Percentiles rank a stretch among this genome's conserved stretches.
Conservation (phyloP, 2,113 vertebrate species). For the Podiceps cristatus region DNA sequence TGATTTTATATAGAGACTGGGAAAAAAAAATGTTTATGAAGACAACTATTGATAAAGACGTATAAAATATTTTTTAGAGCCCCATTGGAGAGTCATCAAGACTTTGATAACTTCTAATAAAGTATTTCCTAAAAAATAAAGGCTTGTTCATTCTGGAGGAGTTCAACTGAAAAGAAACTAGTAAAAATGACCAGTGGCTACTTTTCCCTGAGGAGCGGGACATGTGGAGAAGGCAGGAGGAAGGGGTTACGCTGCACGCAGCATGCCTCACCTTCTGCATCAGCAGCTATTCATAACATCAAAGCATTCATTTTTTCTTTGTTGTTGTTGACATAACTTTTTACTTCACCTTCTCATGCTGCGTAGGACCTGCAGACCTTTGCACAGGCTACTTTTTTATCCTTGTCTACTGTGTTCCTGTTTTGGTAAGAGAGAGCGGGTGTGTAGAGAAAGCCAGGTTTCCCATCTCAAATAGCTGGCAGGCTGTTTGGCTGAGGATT, state of each 20-base stretch:
- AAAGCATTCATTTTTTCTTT: conserved; percentile 65
- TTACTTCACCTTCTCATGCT: conserved; percentile 63
- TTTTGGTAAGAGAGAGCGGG: not conserved
- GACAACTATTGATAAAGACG: not conserved
- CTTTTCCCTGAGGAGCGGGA: not conserved
- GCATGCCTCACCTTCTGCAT: conserved; percentile 25
- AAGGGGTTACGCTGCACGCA: not conserved
- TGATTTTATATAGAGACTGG: rapidly evolving
- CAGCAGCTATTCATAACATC: conserved; percentile 53
- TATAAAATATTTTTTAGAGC: not conserved
- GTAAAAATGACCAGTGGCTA: not conserved
- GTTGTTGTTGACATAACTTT: conserved; percentile 72
- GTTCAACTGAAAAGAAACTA: not conserved
- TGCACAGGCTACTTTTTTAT: conserved; percentile 22
- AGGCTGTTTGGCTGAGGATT: conserved; percentile 62
- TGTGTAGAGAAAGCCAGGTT: conserved; percentile 14
- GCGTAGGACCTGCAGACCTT: conserved; percentile 50
- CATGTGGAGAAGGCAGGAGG: not conserved
- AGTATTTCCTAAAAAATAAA: not conserved
- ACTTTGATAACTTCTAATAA: not conserved
- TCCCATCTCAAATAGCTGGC: conserved; percentile 50
- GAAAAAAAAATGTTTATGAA: not conserved
- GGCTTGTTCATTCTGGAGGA: not conserved
- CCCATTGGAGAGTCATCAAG: not conserved
- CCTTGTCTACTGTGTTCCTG: conserved; percentile 11